phyloP scores from a whole-genome alignment of 2,797 vertebrate genomes.

The Adelosebastes latens region DNA sequence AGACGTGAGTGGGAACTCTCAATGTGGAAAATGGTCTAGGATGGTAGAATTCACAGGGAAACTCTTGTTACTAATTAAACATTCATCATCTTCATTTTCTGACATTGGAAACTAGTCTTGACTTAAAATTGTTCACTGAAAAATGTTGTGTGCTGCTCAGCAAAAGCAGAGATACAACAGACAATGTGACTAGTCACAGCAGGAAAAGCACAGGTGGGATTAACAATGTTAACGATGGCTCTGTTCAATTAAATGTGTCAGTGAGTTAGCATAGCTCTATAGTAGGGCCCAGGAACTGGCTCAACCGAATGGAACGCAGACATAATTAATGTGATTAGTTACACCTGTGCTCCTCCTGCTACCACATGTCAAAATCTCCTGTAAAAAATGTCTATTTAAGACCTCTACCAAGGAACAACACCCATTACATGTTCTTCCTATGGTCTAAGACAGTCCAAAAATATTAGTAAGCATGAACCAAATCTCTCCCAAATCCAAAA shows the following conservation, averaged over 20 bases:
- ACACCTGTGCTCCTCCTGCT: background rate
- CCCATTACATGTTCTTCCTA: background rate
- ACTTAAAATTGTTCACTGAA: background rate
- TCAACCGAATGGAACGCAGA: background rate
- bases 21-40: background rate
- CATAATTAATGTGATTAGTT: background rate
- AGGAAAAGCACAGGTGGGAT: background rate
- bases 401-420: background rate
- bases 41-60: background rate
- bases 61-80: background rate
- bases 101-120: background rate
- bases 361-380: background rate
- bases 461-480: background rate
- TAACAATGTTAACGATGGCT: background rate
- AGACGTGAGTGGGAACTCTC: slow-evolving; percentile 2
- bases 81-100: background rate
- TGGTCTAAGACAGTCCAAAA: background rate
- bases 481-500: background rate
- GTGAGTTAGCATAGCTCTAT: background rate
- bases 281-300: background rate
- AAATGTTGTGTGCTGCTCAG: background rate
- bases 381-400: background rate
- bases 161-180: background rate
- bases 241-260: background rate
- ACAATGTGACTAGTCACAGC: background rate